Conservation (phyloP, 2,113 vertebrate species). For the Gadus macrocephalus region DNA sequence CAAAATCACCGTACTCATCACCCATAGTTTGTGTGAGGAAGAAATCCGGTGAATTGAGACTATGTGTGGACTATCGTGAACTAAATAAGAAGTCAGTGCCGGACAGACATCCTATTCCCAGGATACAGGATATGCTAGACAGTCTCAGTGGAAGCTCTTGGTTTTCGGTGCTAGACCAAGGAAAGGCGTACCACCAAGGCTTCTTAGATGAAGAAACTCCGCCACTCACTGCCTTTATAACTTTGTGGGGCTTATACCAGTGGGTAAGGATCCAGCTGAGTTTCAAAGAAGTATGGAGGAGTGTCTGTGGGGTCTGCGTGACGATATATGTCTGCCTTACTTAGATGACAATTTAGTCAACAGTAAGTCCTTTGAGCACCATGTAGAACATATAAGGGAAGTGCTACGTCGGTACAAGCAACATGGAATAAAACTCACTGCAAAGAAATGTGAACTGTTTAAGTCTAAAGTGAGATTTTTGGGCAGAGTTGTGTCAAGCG, state of each 20-base stretch:
- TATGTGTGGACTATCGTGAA: background rate
- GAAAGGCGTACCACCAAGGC: background rate
- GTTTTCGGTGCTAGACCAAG: background rate
- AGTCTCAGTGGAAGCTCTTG: background rate
- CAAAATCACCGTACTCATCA: background rate
- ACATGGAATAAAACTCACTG: no score
- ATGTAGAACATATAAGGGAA: background rate
- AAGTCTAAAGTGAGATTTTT: background rate
- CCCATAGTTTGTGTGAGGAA: background rate
- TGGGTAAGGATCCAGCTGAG: slow-evolving; percentile 1
- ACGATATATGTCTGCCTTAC: background rate
- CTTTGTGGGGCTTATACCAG: background rate
- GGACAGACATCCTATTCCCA: background rate
- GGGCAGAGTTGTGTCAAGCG: background rate
- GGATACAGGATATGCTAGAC: background rate
- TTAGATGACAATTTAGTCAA: background rate
- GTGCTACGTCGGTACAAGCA: no score
- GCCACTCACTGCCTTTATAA: no score
- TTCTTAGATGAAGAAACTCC: background rate
- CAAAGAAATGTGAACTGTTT: background rate
- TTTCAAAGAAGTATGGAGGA: slow-evolving; percentile 1
- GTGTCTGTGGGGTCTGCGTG: background rate
- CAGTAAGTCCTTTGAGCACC: background rate
- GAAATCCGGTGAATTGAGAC: background rate
- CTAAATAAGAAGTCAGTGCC: background rate